Evolutionary conservation across 2,113 vertebrate species (phyloP).

Genomic region (Microtus oregoni): DNA sequence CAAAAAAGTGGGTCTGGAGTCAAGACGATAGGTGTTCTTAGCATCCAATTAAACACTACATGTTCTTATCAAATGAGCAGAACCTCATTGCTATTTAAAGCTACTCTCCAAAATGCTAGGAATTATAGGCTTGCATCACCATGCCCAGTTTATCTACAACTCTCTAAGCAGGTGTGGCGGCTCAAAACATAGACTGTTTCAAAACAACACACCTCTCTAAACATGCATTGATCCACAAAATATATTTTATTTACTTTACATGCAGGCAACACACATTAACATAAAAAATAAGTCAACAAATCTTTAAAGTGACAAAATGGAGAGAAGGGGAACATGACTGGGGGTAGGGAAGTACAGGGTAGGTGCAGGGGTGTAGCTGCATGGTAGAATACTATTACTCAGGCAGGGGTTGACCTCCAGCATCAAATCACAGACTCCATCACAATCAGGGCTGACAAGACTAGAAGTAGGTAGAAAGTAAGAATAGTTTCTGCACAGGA

Average conservation of each 20-base stretch:
- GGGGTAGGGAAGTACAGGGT: neutral
- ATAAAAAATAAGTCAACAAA: too few relatives aligned
- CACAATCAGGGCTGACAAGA: slow-evolving; percentile 34
- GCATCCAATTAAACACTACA: slow-evolving; percentile 23
- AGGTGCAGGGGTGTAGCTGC: neutral
- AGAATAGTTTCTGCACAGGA: neutral
- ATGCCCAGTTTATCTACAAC: neutral
- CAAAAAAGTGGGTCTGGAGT: neutral
- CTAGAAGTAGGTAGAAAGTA: slow-evolving; percentile 24
- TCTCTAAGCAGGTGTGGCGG: neutral
- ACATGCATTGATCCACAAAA: too few relatives aligned
- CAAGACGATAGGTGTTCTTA: slow-evolving; percentile 24
- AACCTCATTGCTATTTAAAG: neutral
- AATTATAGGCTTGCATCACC: neutral
- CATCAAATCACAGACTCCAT: neutral
- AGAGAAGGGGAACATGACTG: too few relatives aligned
- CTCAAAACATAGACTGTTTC: too few relatives aligned
- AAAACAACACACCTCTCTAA: too few relatives aligned
- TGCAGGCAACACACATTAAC: too few relatives aligned
- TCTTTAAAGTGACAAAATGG: too few relatives aligned
- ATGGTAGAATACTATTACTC: neutral
- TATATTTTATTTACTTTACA: too few relatives aligned
- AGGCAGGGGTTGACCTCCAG: neutral
- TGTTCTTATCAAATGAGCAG: neutral
- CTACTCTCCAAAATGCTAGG: neutral